Percentiles rank a stretch among this genome's conserved stretches.
Evolutionary conservation across 1,140 invertebrate genomes (phyloP).

Genomic region (Prorops nasuta): DNA sequence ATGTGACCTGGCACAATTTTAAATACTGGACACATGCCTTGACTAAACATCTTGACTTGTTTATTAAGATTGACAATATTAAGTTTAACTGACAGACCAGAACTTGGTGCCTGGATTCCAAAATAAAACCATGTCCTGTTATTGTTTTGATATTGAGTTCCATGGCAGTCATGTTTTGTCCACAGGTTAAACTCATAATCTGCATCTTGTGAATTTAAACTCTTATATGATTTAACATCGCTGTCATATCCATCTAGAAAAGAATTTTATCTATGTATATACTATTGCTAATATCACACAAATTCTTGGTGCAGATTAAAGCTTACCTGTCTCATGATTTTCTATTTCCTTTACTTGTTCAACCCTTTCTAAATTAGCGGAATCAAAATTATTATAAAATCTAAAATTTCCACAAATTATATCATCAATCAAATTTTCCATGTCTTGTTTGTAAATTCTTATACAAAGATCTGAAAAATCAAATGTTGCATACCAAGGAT

Average conservation of each 20-base stretch:
- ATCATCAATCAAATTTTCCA: slow-evolving; percentile 43
- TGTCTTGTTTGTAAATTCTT: slow-evolving; percentile 24
- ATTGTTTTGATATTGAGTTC: slow-evolving; percentile 85
- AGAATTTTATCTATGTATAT: slow-evolving; percentile 1
- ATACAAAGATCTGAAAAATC: slow-evolving; percentile 13
- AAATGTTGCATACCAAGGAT: too few species aligned
- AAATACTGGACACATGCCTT: slow-evolving; percentile 86
- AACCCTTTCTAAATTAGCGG: slow-evolving; percentile 79
- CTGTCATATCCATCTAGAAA: slow-evolving; percentile 23
- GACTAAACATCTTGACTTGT: slow-evolving; percentile 87
- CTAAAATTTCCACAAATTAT: slow-evolving; percentile 65
- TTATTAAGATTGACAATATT: slow-evolving; percentile 87
- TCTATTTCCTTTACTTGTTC: slow-evolving; percentile 60
- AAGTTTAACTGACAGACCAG: slow-evolving; percentile 67
- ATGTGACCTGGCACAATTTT: slow-evolving; percentile 67
- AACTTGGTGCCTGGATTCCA: slow-evolving; percentile 66
- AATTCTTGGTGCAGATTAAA: too few species aligned
- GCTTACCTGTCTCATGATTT: slow-evolving; percentile 35
- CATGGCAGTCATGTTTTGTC: slow-evolving; percentile 86
- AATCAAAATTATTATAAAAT: slow-evolving; percentile 83
- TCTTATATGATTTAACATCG: slow-evolving; percentile 35
- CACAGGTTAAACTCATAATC: slow-evolving; percentile 88
- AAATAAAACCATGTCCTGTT: slow-evolving; percentile 95
- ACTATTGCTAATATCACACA: too few species aligned
- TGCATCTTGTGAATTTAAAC: slow-evolving; percentile 49